These are phyloP conservation scores for Elysia crispata DNA, from an alignment of 2,888 invertebrate genomes.

Conservation along the genomic window DNA sequence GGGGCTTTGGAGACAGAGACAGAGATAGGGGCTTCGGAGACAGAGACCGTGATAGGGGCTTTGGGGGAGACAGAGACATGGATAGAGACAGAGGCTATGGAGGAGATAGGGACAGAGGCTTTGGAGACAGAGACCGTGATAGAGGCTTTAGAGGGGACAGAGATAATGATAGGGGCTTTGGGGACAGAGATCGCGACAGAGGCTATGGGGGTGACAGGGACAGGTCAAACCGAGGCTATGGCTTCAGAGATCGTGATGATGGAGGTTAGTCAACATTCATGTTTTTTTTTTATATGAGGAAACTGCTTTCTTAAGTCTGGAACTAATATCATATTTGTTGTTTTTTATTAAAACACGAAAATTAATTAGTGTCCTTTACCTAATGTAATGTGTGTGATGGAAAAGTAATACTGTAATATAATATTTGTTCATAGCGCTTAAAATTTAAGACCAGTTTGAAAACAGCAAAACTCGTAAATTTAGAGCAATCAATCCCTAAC, in stretches of 20 bases:
- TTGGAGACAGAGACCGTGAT: conserved; percentile 26
- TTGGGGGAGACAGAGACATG: conserved; percentile 29
- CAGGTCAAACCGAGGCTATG: conserved; percentile 43
- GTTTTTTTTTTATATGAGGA: too few species aligned
- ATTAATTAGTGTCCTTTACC: too few species aligned
- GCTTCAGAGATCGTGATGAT: conserved; percentile 46
- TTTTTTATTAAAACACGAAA: too few species aligned
- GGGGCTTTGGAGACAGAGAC: conserved; percentile 49
- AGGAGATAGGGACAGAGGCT: conserved; percentile 48
- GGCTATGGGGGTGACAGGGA: conserved; percentile 46
- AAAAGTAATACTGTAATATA: too few species aligned
- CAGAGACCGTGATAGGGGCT: conserved; percentile 52
- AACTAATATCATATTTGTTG: too few species aligned
- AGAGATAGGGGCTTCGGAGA: conserved; percentile 58
- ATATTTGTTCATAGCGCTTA: too few species aligned
- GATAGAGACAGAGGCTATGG: conserved; percentile 46
- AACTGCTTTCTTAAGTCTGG: too few species aligned
- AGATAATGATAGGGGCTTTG: conserved; percentile 29
- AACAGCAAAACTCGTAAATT: too few species aligned
- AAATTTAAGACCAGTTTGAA: too few species aligned
- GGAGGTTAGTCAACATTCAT: conserved; percentile 30
- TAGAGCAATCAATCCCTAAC: too few species aligned
- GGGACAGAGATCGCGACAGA: conserved; percentile 44
- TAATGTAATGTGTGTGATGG: too few species aligned
- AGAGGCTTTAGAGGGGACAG: conserved; percentile 42